phyloP scores from a whole-genome alignment of 2,797 vertebrate species.

The Clarias platycephalus region DNA sequence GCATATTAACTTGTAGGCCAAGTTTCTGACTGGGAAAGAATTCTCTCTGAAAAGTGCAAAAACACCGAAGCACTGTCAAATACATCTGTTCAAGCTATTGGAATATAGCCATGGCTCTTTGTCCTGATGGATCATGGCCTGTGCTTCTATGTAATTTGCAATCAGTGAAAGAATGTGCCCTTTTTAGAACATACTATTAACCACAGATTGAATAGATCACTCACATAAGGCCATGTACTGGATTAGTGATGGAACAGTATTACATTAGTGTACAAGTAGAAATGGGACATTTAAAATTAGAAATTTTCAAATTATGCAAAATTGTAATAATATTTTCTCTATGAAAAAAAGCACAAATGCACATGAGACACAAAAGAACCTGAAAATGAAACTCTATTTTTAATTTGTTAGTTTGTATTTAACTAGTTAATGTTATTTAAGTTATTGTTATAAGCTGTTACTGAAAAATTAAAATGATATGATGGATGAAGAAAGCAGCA shows the following conservation, averaged over 20 bases:
- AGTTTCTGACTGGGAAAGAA: constrained; percentile 51
- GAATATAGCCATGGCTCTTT: constrained; percentile 33
- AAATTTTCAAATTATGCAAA: too few species aligned
- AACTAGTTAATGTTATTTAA: not conserved
- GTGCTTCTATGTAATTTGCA: constrained; percentile 37
- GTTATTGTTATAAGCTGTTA: not conserved
- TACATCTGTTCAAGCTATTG: constrained; percentile 39
- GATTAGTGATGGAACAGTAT: not conserved
- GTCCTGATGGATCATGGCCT: constrained; percentile 34
- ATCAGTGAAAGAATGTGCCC: constrained; percentile 26
- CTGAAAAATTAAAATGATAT: too few species aligned
- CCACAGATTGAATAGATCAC: constrained; percentile 6
- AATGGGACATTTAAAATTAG: not conserved
- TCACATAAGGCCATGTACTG: not conserved
- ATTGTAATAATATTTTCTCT: not conserved
- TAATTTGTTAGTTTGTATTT: not conserved
- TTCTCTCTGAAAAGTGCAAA: constrained; percentile 22
- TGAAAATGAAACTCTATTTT: not conserved
- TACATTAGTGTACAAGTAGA: not conserved
- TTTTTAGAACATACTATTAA: constrained; percentile 13
- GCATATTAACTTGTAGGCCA: constrained; percentile 65
- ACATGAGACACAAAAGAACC: not conserved
- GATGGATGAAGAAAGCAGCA: too few species aligned
- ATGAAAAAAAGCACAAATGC: not conserved
- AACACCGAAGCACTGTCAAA: constrained; percentile 35